phyloP scores from a whole-genome alignment of 2,797 vertebrate genomes.

The Protosalanx chinensis region DNA sequence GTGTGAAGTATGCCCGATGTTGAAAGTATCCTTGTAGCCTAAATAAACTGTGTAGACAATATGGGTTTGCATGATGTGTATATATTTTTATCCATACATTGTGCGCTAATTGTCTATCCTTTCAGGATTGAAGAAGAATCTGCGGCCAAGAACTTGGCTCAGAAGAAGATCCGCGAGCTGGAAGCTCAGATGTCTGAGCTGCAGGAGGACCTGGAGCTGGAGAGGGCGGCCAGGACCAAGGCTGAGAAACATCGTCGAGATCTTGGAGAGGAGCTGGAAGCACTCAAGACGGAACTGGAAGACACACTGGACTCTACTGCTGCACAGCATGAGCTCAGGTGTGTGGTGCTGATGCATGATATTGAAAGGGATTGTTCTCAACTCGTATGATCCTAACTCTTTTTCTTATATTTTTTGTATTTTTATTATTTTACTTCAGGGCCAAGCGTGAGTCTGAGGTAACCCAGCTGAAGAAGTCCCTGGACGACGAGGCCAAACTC shows the following conservation, averaged over 20 bases:
- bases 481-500: conserved; percentile 86
- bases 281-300: conserved; percentile 92
- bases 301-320: conserved; percentile 93
- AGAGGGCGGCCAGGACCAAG: conserved; percentile 82
- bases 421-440: conserved; percentile 50
- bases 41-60: too few relatives aligned
- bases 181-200: conserved; percentile 92
- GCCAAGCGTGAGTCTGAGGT: conserved; percentile 94
- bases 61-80: neutral
- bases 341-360: neutral
- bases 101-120: neutral
- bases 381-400: neutral
- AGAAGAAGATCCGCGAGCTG: conserved; percentile 91
- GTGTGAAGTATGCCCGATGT: neutral
- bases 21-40: neutral
- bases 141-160: conserved; percentile 84
- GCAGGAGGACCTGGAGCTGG: conserved; percentile 93
- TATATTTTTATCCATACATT: neutral
- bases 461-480: conserved; percentile 83
- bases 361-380: neutral
- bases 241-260: conserved; percentile 91
- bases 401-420: neutral
- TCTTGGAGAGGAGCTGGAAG: conserved; percentile 92
- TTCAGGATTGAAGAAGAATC: conserved; percentile 90
- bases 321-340: conserved; percentile 90